Percentiles rank a stretch among this genome's conserved stretches.
Evolutionary conservation across 1,140 invertebrate species (phyloP).

Genomic region (Hyles euphorbiae): DNA sequence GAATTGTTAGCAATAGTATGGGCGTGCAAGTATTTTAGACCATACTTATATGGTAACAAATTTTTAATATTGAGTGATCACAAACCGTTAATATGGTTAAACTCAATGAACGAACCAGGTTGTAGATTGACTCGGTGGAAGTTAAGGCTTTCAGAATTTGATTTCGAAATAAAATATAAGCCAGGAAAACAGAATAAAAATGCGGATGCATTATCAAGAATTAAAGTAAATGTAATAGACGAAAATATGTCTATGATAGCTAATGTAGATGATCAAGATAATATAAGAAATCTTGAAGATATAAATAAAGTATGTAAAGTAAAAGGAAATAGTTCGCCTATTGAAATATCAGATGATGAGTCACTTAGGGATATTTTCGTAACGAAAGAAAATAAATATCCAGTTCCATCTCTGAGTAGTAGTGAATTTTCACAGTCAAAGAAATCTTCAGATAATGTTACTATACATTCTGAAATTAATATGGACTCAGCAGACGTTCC

Average conservation of each 20-base stretch:
- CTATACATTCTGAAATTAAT: constrained; percentile 16
- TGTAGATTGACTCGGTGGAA: constrained; percentile 14
- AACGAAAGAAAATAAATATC: too few relatives aligned
- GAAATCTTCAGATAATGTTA: constrained; percentile 3
- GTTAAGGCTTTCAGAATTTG: constrained; percentile 13
- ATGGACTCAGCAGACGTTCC: constrained; percentile 19
- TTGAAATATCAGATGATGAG: too few relatives aligned
- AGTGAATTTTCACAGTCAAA: constrained; percentile 7
- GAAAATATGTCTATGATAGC: constrained; percentile 8
- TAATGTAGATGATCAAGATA: constrained; percentile 3
- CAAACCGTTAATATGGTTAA: constrained; percentile 22
- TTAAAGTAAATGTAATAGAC: constrained; percentile 15
- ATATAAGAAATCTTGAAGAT: not conserved
- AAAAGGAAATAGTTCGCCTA: not conserved
- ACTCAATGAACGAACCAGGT: constrained; percentile 22
- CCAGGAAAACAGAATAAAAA: constrained; percentile 14
- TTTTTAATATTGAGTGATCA: constrained; percentile 4
- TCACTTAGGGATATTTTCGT: too few relatives aligned
- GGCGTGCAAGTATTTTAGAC: constrained; percentile 1
- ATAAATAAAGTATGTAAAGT: not conserved
- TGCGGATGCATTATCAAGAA: constrained; percentile 14
- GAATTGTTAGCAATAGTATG: constrained; percentile 7
- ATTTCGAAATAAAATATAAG: constrained; percentile 17
- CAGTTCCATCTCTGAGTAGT: not conserved
- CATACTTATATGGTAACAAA: constrained; percentile 2